phyloP scores from a whole-genome alignment of 2,888 invertebrate genomes.

The Lathronympha strigana region DNA sequence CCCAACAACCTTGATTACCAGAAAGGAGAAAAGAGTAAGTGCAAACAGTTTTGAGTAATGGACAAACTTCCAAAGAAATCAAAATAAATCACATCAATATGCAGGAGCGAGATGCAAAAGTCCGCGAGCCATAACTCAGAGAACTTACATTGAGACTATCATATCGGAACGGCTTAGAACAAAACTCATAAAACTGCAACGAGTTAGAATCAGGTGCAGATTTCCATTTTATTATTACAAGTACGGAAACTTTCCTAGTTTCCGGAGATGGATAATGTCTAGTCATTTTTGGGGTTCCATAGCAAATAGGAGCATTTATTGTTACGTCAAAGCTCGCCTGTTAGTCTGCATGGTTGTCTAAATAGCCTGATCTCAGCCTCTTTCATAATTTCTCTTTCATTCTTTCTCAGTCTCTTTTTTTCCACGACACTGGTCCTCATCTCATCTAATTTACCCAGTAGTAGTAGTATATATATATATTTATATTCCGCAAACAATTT shows the following conservation, averaged over 20 bases:
- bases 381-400: too few relatives aligned
- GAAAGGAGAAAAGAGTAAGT: background rate
- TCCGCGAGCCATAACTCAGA: background rate
- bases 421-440: too few relatives aligned
- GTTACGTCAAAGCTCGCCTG: too few relatives aligned
- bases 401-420: too few relatives aligned
- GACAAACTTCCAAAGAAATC: background rate
- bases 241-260: conserved; percentile 28
- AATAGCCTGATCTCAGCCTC: too few relatives aligned
- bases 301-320: conserved; percentile 4
- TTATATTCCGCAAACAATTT: too few relatives aligned
- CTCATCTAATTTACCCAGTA: too few relatives aligned
- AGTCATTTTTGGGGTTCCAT: conserved; percentile 23
- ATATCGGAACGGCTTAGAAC: conserved; percentile 11
- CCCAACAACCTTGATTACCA: too few relatives aligned
- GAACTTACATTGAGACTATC: background rate
- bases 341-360: too few relatives aligned
- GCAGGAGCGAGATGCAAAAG: background rate
- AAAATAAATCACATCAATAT: background rate
- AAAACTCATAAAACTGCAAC: conserved; percentile 31
- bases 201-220: conserved; percentile 18
- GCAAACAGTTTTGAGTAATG: background rate
- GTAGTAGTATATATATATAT: too few relatives aligned
- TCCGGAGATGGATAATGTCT: conserved; percentile 17
- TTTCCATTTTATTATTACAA: conserved; percentile 39